Evolutionary conservation across 1,140 invertebrate genomes (phyloP), one percentile per base, ranked within the genome.

Genomic region (Adoxophyes honmai): DNA sequence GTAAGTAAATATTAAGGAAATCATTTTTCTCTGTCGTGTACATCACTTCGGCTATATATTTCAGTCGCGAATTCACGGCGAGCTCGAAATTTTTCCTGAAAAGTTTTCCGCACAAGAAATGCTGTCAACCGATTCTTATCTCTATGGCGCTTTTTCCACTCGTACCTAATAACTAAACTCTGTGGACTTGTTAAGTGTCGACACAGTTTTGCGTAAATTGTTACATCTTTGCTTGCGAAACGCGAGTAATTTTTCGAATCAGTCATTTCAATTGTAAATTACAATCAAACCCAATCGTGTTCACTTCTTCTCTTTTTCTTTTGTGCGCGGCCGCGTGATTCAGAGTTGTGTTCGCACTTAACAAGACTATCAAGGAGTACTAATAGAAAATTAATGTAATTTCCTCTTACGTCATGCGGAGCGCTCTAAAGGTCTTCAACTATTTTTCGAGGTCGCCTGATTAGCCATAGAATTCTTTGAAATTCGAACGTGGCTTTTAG

Each of bases 401-500:
- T 44, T 44, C 39, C 39, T 44, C 15, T 44, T 44, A 44, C 16
- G 16, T 44, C 39, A 44, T 16, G 18, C 8, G 15, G 16, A 39
- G 7, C 14, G 15, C 38, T 21, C 39, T 44, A 18, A 16, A 44
- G 39, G 39, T 44, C 39, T 38, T 38, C 36, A 18, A 44, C 39
- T 44, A 44, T 44, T 18, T 44, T 18, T 21, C 39, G 39, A 44
- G 39, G 39, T 44, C 15, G 38, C 13, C 39, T 44, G 39, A 10
- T 44, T 44, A 44, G 5, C 16, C 16, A 16, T 44, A 11, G 14
- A 39, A 39, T 18, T 44, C 39, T 44, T 44, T 44, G 39, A 44
- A 21, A 48, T 48, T 33, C 42, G 36, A 57, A 66, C 69, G 66
- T 73, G 71, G 68, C 62, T 71, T 70, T 63, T 63, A 62, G 60